Percentiles rank a stretch among this genome's conserved stretches.
Conservation (phyloP, 2,797 vertebrate species). For the Cryptoblepharus egeriae region DNA sequence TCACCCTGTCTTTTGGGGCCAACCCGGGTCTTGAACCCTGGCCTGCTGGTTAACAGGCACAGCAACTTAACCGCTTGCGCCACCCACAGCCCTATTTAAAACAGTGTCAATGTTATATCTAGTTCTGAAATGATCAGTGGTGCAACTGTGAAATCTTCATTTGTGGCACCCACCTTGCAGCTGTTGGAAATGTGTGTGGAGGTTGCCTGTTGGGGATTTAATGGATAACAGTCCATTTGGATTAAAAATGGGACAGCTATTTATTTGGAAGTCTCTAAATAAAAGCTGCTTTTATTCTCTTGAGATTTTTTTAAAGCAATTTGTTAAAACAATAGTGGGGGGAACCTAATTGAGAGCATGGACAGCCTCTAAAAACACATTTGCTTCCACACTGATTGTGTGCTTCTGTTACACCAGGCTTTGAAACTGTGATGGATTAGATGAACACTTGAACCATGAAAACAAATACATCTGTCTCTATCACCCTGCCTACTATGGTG, state of each 20-base stretch:
- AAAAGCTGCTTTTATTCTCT: not conserved
- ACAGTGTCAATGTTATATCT: no score
- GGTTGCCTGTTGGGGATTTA: not conserved
- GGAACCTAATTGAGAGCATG: not conserved
- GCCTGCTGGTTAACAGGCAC: no score
- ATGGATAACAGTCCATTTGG: not conserved
- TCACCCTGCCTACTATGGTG: not conserved
- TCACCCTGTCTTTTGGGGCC: no score
- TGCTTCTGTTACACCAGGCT: not conserved
- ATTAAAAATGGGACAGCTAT: not conserved
- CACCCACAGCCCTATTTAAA: no score
- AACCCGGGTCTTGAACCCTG: no score
- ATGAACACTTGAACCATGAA: constrained; percentile 11
- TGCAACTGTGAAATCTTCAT: not conserved
- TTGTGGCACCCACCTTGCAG: not conserved
- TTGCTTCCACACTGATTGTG: not conserved
- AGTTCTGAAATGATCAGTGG: not conserved
- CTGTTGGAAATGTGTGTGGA: not conserved
- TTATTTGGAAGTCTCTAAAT: not conserved
- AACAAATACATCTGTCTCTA: not conserved
- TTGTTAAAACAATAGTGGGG: not conserved
- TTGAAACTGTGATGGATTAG: not conserved
- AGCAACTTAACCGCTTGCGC: no score
- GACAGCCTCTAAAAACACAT: not conserved
- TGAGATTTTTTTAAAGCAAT: accelerated